phyloP scores from a whole-genome alignment of 1,140 invertebrate genomes.

The Matsumurasca onukii region DNA sequence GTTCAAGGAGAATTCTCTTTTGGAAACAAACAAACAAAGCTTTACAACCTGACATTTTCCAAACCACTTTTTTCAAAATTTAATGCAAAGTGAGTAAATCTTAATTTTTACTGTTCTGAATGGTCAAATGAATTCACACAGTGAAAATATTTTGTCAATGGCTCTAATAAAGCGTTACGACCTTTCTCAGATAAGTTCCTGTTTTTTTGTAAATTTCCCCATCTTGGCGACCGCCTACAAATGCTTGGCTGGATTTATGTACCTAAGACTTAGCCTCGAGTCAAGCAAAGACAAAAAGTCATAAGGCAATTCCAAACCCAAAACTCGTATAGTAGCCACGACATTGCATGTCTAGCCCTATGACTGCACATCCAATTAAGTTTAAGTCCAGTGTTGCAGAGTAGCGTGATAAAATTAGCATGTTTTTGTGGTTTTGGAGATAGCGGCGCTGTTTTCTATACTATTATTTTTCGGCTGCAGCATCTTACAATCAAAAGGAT shows the following conservation, averaged over 20 bases:
- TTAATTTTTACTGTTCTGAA: conserved; percentile 29
- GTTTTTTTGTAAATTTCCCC: not conserved
- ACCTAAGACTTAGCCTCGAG: not conserved
- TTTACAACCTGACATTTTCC: conserved; percentile 67
- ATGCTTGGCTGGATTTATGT: not conserved
- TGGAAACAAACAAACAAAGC: conserved; percentile 68
- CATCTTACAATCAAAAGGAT: too few relatives aligned
- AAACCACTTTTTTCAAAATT: conserved; percentile 66
- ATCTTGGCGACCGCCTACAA: not conserved
- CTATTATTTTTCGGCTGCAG: too few relatives aligned
- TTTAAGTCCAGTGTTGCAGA: too few relatives aligned
- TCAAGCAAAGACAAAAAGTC: too few relatives aligned
- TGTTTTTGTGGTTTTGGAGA: too few relatives aligned
- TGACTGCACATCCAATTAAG: too few relatives aligned
- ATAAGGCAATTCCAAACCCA: too few relatives aligned
- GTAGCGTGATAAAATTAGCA: too few relatives aligned
- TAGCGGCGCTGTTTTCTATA: too few relatives aligned
- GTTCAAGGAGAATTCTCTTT: conserved; percentile 73
- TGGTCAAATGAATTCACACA: not conserved
- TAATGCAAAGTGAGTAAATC: conserved; percentile 56
- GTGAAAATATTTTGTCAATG: not conserved
- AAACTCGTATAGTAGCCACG: too few relatives aligned
- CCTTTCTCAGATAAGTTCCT: not conserved
- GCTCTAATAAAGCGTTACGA: too few relatives aligned
- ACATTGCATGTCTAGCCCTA: too few relatives aligned